Evolutionary conservation across 2,113 vertebrate species (phyloP).

Genomic region (Psophia crepitans): DNA sequence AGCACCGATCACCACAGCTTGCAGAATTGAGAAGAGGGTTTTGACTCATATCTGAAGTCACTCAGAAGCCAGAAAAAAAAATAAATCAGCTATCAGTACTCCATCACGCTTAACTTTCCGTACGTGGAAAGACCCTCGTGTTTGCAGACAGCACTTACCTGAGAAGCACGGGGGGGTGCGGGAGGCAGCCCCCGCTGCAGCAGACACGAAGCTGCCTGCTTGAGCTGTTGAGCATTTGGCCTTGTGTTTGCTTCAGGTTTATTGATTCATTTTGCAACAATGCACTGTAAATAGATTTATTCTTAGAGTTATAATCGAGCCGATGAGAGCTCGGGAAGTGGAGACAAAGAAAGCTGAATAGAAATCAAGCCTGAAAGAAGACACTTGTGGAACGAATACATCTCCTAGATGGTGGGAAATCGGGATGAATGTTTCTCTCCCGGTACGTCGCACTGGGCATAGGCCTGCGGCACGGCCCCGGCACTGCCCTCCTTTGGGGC

Average conservation of each 20-base stretch:
- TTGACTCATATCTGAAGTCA: neutral
- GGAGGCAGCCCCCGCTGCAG: neutral
- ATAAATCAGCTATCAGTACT: neutral
- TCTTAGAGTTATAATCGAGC: neutral
- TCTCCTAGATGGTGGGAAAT: neutral
- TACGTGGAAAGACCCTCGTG: neutral
- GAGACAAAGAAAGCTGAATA: neutral
- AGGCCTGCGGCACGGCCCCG: neutral
- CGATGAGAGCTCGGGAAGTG: neutral
- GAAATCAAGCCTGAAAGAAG: neutral
- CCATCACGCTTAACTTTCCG: neutral
- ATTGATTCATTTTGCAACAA: constrained; percentile 38
- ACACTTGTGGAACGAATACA: neutral
- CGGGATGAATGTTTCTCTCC: neutral
- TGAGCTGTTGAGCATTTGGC: neutral
- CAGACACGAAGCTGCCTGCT: neutral
- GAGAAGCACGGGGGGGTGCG: neutral
- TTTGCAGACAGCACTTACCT: neutral
- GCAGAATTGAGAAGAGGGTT: neutral
- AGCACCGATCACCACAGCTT: neutral
- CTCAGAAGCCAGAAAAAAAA: neutral
- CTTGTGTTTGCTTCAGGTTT: neutral
- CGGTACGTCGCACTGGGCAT: neutral
- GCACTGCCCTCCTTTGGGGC: neutral
- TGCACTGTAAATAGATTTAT: neutral